These are phyloP conservation scores for Trachythela sp. DNA, from an alignment of 64 coral and sea anemone genomes.

Conservation along the genomic window DNA sequence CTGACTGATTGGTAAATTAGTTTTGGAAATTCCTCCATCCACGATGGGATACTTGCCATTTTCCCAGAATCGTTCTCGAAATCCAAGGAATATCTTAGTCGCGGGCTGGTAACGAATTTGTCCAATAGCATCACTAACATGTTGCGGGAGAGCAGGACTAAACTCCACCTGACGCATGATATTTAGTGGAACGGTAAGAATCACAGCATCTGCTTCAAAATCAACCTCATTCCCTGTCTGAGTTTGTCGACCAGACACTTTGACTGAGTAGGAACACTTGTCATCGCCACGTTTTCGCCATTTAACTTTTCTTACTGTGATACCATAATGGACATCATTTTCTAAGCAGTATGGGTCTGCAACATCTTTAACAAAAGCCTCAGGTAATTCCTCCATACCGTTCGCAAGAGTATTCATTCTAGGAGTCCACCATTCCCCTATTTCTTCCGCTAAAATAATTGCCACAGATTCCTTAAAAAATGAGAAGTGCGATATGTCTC, in stretches of 20 bases:
- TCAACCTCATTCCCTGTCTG: background rate
- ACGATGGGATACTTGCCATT: background rate
- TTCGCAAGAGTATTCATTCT: background rate
- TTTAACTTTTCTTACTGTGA: background rate
- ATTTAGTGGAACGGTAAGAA: background rate
- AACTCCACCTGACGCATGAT: slow-evolving; percentile 21
- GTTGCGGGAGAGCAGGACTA: background rate
- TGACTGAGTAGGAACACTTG: background rate
- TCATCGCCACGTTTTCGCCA: background rate
- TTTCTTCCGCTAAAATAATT: background rate
- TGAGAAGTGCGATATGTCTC: no score
- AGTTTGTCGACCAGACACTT: background rate
- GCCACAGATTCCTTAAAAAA: background rate
- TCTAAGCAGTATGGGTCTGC: background rate
- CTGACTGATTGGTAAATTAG: background rate
- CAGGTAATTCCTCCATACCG: background rate
- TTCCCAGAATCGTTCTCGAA: slow-evolving; percentile 21
- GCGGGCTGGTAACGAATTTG: background rate
- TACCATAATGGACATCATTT: background rate
- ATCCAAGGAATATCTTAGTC: slow-evolving; percentile 5
- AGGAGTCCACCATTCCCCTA: slow-evolving; percentile 5
- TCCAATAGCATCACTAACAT: background rate
- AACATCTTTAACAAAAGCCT: background rate
- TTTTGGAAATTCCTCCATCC: background rate
- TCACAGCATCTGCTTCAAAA: background rate